Evolutionary conservation across 2,797 vertebrate species (phyloP), one percentile per base, ranked within the genome.

Genomic region (Rhinogobio ventralis): DNA sequence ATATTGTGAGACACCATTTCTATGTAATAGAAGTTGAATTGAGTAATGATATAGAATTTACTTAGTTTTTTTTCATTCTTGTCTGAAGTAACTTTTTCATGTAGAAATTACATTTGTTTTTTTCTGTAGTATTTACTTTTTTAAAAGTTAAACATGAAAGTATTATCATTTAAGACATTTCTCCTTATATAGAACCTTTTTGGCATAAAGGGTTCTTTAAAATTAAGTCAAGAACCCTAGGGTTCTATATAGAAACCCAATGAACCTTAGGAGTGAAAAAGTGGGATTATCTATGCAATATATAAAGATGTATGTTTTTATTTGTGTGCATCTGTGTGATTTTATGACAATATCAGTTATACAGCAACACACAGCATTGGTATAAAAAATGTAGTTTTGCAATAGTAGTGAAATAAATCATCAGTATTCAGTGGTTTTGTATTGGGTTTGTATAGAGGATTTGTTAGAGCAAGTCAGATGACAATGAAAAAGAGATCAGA

Each of bases 401-500:
- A 66, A n/a, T 46, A 49, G 39, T 49, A 30, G 11, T 45, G 17
- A 60, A 72, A 42, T 55, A 15, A 57, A 42, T 7, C 67, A 81
- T 55, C 49, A 7, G 3, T 28, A 10, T 72, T 68, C 15, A 33
- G 4, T 4, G 4, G 33, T 60, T 45, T 28, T 6, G 25, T 30
- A 23, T 25, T 81, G 25, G 25, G 9, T 49, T 62, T 82, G 11
- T 33, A 36, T 23, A 36, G 30, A n/a, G 55, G 11, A 30, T 46
- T 46, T 81, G 33, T 80, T 69, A 7, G 23, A 57, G 17, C 69
- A 57, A 55, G 33, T 72, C 53, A 72, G 67, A 72, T 81, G 67
- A 57, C 28, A 66, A 64, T 53, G 30, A 45, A 62, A 20, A 11
- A 51, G 45, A 83, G 45, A 82, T 71, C 79, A 71, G 20, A 82